Conservation (phyloP, 1,140 invertebrate species). For the Chionoecetes opilio region DNA sequence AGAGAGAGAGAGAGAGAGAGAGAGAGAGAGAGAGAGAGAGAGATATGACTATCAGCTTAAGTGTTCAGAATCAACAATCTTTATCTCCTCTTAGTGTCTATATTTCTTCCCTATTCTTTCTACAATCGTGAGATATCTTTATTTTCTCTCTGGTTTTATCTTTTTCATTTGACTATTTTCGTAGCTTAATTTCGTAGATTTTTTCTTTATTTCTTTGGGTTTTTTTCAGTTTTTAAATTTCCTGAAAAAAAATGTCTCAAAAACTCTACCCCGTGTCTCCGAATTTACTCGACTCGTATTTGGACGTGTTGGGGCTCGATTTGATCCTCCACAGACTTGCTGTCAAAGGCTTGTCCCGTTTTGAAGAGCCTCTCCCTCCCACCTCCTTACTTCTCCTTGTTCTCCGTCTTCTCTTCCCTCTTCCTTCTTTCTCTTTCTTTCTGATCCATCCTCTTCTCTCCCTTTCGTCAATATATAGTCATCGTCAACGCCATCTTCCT, state of each 20-base stretch:
- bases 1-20: conserved; percentile 8
- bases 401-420: background rate
- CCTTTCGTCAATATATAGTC: too few relatives aligned
- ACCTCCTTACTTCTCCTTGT: background rate
- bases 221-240: too few relatives aligned
- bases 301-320: background rate
- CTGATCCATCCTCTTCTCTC: background rate
- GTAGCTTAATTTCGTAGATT: too few relatives aligned
- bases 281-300: background rate
- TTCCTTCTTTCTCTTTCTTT: background rate
- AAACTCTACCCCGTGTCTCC: too few relatives aligned
- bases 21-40: background rate
- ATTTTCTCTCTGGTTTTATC: too few relatives aligned
- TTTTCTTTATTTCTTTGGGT: too few relatives aligned
- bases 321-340: background rate
- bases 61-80: too few relatives aligned
- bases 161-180: too few relatives aligned
- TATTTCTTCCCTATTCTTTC: too few relatives aligned
- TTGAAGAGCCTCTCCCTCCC: background rate
- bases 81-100: too few relatives aligned
- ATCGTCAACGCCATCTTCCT: background rate
- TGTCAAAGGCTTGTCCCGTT: background rate
- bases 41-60: background rate
- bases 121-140: too few relatives aligned
- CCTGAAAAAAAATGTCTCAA: too few relatives aligned